Evolutionary conservation across 1,140 invertebrate species (phyloP), one percentile per base, ranked within the genome.

Genomic region (Megalonaias nervosa): DNA sequence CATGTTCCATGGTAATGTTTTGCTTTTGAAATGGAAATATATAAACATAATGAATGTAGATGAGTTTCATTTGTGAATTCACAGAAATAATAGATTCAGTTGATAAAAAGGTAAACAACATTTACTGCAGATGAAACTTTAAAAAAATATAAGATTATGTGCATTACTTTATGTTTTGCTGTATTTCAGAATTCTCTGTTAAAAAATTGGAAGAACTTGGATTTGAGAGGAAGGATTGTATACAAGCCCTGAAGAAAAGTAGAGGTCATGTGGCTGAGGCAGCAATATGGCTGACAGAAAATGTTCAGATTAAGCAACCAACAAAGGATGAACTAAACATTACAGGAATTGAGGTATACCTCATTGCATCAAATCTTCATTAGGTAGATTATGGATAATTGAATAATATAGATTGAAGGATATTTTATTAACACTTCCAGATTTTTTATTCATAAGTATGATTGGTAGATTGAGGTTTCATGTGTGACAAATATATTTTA

Each of bases 271-370:
- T 97, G 5, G 95, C 97, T 82, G 95, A 96, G 74, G 95, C 96
- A 15, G 96, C 96, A 1, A 78, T 97, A 0, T 97, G 96, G 96
- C 88, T 97, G 6, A 95, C 94, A 0, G 93, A 94, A 80, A 93
- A 96, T 82, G 86, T 86, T 31, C 82, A 78, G 62, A 76, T 80
- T 6, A 66, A 81, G 4, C 64, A 82, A 60, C 31, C n/a, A 57
- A 5, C 11, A 11, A 70, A 75, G n/a, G 71, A 64, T 17, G 68
- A 77, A 15, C 66, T 65, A 3, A 80, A 77, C n/a, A 69, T 84
- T 6, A 87, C 89, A 74, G 78, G 80, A 16, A 79, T 88, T 59
- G 86, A 90, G 84, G 87, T 90, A 82, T 62, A 62, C 19, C 1
- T 19, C 11, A 9, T 11, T 48, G 38, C 38, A 62, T 9, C 13